Evolutionary conservation across 2,888 invertebrate species (phyloP).

Genomic region (Sphaerophoria taeniata): DNA sequence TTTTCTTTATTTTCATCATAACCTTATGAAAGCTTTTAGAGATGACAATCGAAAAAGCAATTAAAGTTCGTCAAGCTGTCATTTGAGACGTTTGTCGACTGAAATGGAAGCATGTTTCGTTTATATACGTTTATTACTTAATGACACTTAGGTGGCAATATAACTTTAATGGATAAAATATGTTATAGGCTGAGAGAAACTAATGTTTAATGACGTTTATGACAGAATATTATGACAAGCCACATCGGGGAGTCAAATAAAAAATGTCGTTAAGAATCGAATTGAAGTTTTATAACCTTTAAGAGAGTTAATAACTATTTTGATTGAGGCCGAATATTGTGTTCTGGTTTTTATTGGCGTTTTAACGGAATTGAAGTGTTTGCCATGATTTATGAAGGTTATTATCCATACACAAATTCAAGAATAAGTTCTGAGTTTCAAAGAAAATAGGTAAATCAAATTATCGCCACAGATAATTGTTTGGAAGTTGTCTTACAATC

Average conservation of each 20-base stretch:
- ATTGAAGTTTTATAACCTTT: too few relatives aligned
- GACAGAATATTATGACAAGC: slow-evolving; percentile 13
- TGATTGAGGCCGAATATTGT: too few relatives aligned
- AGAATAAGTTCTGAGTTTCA: too few relatives aligned
- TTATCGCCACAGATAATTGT: too few relatives aligned
- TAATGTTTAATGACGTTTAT: slow-evolving; percentile 41
- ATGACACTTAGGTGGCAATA: slow-evolving; percentile 59
- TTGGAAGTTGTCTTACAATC: too few relatives aligned
- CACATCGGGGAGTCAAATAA: slow-evolving; percentile 23
- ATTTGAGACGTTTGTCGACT: slow-evolving; percentile 49
- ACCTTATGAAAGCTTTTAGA: slow-evolving; percentile 28
- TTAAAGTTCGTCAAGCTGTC: slow-evolving; percentile 64
- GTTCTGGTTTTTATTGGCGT: too few relatives aligned
- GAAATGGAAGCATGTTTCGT: slow-evolving; percentile 54
- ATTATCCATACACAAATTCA: too few relatives aligned
- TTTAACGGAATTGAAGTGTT: too few relatives aligned
- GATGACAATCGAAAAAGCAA: slow-evolving; percentile 51
- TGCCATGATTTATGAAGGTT: too few relatives aligned
- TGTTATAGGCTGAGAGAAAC: slow-evolving; percentile 56
- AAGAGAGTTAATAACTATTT: too few relatives aligned
- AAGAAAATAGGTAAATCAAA: too few relatives aligned
- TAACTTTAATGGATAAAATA: slow-evolving; percentile 65
- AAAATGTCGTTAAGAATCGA: slow-evolving; percentile 3
- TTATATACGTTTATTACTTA: slow-evolving; percentile 38
- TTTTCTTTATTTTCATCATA: neutral